Base-by-base conservation (phyloP, 2,797 vertebrate genomes). In the Phoebastria nigripes region DNA sequence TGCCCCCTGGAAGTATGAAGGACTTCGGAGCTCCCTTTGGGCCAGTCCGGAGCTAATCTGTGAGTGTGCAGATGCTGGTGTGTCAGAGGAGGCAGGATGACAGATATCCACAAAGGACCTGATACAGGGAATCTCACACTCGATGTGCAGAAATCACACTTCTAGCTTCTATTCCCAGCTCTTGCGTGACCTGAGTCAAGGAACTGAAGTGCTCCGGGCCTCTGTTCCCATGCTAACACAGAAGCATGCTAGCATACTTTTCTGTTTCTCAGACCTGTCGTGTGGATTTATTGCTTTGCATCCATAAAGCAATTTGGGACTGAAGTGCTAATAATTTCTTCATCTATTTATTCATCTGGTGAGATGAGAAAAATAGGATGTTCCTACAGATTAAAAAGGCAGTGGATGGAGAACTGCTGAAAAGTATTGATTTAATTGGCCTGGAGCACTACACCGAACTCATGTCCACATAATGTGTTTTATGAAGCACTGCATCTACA, bases 21-120 rank as follows among this genome's bases (percentile, higher is more conserved):
- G 39, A 62, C 70, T 65, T 47, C 47, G 8, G 35, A 83, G 72
- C 33, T 80, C 4, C 59, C 49, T 58, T 55, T 8, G n/a, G 62
- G 24, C 37, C 26, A 12, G 26, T 28, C 28, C 2, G 0, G 44
- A 76, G 56, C 29, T 37, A 4, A 22, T 11, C n/a, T 1, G 2
- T 12, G 76, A 35, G 44, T 1, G 18, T 46, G 33, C 35, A 15
- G 55, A 24, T 46, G 69, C 63, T 76, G 67, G 9, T 31, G 71
- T 65, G 67, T 28, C 39, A 65, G 70, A 58, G 81, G n/a, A 73
- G 22, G 28, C 33, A 67, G 61, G 77, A 33, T 49, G 44, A 25
- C 31, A 58, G 35, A 19, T n/a, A 44, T 3, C 28, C 2, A 0
- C 83, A 33, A 22, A 41, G 44, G 42, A 81, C n/a, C 31, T 12